Evolutionary conservation across 2,888 invertebrate genomes (phyloP).

Genomic region (Amiota mariae): DNA sequence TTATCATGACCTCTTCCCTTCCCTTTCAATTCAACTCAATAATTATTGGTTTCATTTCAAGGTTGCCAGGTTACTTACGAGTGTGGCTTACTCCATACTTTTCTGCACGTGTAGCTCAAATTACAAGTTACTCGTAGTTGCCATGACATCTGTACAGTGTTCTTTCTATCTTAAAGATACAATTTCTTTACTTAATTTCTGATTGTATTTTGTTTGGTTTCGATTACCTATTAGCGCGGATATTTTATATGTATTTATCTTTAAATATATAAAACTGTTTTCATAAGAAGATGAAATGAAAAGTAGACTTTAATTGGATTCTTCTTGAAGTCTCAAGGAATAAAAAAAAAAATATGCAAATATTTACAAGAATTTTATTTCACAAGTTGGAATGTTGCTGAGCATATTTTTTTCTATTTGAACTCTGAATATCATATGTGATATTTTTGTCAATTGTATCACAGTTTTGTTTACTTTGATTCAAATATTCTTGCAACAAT

Average conservation of each 20-base stretch:
- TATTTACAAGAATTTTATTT: too few species aligned
- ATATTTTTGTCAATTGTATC: too few species aligned
- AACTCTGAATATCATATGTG: too few species aligned
- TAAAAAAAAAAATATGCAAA: too few species aligned
- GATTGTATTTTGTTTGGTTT: neutral
- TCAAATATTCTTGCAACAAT: neutral
- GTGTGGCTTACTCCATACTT: neutral
- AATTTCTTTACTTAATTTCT: neutral
- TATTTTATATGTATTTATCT: too few species aligned
- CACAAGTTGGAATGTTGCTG: too few species aligned
- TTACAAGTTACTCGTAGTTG: neutral
- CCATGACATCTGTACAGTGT: neutral
- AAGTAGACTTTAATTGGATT: too few species aligned
- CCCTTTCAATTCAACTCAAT: too few species aligned
- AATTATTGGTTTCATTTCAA: neutral
- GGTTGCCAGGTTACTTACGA: neutral
- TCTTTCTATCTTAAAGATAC: neutral
- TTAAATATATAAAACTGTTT: neutral
- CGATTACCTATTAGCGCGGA: conserved; percentile 10
- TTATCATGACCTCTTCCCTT: too few species aligned
- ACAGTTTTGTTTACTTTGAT: neutral
- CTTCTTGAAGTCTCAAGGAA: too few species aligned
- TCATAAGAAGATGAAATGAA: neutral
- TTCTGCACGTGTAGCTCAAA: conserved; percentile 7
- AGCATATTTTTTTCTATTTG: too few species aligned